Percentiles rank a stretch among this genome's conserved stretches.
These are phyloP conservation scores for Eupithecia tripunctaria DNA, from an alignment of 2,888 invertebrate species.

Conservation along the genomic window DNA sequence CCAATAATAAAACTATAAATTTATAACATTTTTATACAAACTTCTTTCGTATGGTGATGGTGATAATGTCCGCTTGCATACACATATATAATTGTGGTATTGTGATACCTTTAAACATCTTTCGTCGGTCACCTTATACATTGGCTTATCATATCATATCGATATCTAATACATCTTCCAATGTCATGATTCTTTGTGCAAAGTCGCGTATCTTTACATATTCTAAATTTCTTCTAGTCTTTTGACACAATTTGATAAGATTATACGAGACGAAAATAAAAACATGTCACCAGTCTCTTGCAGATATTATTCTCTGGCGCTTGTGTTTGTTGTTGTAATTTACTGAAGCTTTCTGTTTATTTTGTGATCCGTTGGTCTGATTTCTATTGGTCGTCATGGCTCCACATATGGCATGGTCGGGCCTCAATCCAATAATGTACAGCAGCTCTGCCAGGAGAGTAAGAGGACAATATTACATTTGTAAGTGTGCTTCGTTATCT, in stretches of 20 bases:
- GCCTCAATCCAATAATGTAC: conserved; percentile 39
- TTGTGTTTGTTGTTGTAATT: conserved; percentile 23
- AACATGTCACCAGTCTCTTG: conserved; percentile 25
- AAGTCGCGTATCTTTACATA: conserved; percentile 33
- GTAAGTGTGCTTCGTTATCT: background rate
- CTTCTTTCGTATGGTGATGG: background rate
- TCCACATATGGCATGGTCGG: conserved; percentile 39
- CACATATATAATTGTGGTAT: background rate
- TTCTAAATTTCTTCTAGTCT: conserved; percentile 34
- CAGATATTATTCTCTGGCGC: conserved; percentile 15
- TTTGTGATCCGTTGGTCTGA: conserved; percentile 9
- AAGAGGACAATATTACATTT: conserved; percentile 2
- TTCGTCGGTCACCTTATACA: background rate
- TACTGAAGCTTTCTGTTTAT: conserved; percentile 8
- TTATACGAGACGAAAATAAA: conserved; percentile 26
- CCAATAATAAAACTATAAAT: no score
- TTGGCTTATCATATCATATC: background rate
- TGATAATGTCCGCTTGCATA: background rate
- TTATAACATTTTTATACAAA: no score
- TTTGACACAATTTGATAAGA: conserved; percentile 41
- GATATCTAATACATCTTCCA: conserved; percentile 33
- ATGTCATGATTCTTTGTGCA: conserved; percentile 43
- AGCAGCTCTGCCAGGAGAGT: conserved; percentile 33
- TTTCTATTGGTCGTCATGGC: conserved; percentile 9
- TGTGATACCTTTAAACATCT: background rate